Evolutionary conservation across 1,140 invertebrate genomes (phyloP).

Genomic region (Lordiphosa clarofinis): DNA sequence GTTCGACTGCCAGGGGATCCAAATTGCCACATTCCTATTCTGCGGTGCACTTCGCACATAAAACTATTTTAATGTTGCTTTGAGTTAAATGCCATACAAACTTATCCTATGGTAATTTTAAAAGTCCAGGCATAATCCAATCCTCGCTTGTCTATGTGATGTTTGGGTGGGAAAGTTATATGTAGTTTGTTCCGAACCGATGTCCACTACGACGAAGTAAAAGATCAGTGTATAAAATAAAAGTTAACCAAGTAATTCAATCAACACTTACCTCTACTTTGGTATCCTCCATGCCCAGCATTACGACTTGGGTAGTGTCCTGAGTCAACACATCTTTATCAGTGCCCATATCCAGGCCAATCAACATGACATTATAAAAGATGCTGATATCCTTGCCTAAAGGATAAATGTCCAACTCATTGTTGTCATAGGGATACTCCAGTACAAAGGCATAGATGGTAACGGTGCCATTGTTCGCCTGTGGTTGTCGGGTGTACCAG

Average conservation of each 20-base stretch:
- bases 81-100: not conserved
- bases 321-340: conserved; percentile 21
- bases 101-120: conserved; percentile 56
- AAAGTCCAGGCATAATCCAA: conserved; percentile 71
- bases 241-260: not conserved
- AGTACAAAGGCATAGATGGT: conserved; percentile 67
- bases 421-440: conserved; percentile 76
- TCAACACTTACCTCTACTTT: conserved; percentile 38
- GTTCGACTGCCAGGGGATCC: no score
- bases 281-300: conserved; percentile 60
- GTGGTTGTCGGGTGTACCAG: conserved; percentile 85
- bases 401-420: conserved; percentile 63
- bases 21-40: no score
- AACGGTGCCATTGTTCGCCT: conserved; percentile 9
- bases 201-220: conserved; percentile 49
- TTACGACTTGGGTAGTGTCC: conserved; percentile 31
- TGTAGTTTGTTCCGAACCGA: conserved; percentile 37
- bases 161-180: conserved; percentile 64
- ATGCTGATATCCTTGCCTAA: conserved; percentile 46
- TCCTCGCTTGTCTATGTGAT: conserved; percentile 65
- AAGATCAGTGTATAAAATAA: not conserved
- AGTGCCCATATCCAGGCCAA: conserved; percentile 43
- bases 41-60: no score
- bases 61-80: not conserved
- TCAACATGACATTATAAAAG: conserved; percentile 38